These are phyloP conservation scores for Halictus ligatus DNA, from an alignment of 2,888 invertebrate species.

Conservation along the genomic window DNA sequence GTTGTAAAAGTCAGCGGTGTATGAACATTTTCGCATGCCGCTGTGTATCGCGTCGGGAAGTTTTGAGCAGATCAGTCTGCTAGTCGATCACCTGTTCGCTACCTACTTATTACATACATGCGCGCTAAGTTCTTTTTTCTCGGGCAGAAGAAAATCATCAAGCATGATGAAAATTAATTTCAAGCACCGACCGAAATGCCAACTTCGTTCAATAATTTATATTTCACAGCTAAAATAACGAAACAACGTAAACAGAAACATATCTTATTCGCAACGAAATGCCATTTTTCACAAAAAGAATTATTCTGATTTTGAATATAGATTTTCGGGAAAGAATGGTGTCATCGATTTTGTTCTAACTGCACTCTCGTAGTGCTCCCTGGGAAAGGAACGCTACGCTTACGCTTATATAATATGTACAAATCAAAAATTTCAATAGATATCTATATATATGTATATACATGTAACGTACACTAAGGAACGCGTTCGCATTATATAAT, in stretches of 20 bases:
- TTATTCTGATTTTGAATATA: conserved; percentile 49
- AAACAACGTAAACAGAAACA: neutral
- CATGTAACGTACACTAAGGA: conserved; percentile 53
- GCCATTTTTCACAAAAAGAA: conserved; percentile 63
- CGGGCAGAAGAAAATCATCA: neutral
- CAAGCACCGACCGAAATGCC: conserved; percentile 19
- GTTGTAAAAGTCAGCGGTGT: conserved; percentile 9
- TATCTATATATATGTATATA: conserved; percentile 48
- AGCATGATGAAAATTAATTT: conserved; percentile 12
- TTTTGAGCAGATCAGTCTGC: conserved; percentile 21
- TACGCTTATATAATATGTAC: conserved; percentile 63
- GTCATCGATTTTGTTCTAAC: conserved; percentile 9
- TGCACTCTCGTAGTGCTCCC: conserved; percentile 22
- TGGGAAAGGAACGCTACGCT: conserved; percentile 25
- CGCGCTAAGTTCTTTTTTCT: neutral
- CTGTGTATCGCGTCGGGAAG: conserved; percentile 13
- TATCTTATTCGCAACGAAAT: conserved; percentile 13
- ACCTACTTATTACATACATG: neutral
- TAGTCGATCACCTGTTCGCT: neutral
- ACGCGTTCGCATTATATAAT: conserved; percentile 48
- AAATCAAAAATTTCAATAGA: conserved; percentile 62
- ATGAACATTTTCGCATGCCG: conserved; percentile 9
- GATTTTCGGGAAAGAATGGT: neutral
- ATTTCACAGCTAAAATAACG: neutral
- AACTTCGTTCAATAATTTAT: conserved; percentile 13